Evolutionary conservation across 1,140 invertebrate species (phyloP).

Genomic region (Drosophila triauraria): DNA sequence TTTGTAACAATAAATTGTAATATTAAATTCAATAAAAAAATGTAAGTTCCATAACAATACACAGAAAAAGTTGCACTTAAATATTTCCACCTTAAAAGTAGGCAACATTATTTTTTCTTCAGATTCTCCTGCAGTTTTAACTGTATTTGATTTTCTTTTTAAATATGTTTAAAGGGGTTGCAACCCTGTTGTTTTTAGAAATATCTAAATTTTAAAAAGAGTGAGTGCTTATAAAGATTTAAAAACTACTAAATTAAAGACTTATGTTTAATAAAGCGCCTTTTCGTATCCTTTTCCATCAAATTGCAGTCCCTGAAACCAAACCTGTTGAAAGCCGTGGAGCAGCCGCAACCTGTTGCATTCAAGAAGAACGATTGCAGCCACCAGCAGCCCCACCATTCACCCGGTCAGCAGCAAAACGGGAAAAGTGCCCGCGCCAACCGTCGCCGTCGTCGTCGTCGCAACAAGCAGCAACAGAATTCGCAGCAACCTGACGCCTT

Average conservation of each 20-base stretch:
- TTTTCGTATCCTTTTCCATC: background rate
- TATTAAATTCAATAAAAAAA: background rate
- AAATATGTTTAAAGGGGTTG: no score
- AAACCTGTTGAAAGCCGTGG: conserved; percentile 71
- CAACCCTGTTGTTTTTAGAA: no score
- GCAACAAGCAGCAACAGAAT: conserved; percentile 77
- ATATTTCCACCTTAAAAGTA: background rate
- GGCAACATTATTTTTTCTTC: background rate
- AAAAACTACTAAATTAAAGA: background rate
- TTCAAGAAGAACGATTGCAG: conserved; percentile 52
- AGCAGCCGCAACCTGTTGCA: conserved; percentile 70
- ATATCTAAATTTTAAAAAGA: background rate
- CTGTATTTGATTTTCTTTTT: no score
- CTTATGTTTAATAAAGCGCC: background rate
- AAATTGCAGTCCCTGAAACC: conserved; percentile 35
- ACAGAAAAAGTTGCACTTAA: background rate
- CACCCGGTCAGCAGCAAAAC: conserved; percentile 61
- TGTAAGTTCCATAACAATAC: no score
- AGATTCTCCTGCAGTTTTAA: background rate
- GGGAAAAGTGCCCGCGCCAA: conserved; percentile 69
- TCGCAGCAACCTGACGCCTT: conserved; percentile 73
- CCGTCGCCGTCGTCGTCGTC: conserved; percentile 74
- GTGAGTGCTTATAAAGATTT: background rate
- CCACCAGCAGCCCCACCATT: conserved; percentile 34
- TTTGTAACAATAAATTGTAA: no score